These are phyloP conservation scores for Megalonaias nervosa DNA, from an alignment of 1,140 invertebrate genomes.

Conservation along the genomic window DNA sequence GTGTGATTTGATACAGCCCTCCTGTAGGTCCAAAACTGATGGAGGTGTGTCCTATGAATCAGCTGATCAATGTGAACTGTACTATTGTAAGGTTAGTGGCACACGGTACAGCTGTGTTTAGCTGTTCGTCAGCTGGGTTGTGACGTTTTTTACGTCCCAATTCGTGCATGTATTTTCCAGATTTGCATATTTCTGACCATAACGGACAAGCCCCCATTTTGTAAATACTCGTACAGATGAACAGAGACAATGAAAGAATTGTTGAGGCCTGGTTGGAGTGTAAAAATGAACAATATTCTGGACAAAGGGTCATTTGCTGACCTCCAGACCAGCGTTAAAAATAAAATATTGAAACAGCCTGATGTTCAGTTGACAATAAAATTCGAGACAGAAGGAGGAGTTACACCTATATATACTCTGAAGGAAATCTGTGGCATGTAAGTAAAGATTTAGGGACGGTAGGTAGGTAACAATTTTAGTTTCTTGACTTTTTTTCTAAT, in stretches of 20 bases:
- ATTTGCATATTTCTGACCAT: too few species aligned
- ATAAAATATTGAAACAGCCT: not conserved
- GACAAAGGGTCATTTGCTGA: not conserved
- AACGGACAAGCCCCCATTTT: too few species aligned
- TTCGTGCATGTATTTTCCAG: too few species aligned
- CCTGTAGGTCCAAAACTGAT: too few species aligned
- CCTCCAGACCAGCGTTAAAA: slow-evolving; percentile 6
- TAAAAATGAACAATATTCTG: slow-evolving; percentile 11
- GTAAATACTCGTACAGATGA: too few species aligned
- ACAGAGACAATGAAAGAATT: not conserved
- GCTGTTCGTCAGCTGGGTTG: too few species aligned
- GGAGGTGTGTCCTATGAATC: too few species aligned
- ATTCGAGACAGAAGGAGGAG: slow-evolving; percentile 4
- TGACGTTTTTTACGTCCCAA: too few species aligned
- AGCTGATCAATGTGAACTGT: too few species aligned
- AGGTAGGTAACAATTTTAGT: not conserved
- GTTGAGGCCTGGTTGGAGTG: not conserved
- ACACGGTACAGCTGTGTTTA: too few species aligned
- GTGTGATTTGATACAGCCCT: too few species aligned
- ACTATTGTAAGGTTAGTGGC: too few species aligned
- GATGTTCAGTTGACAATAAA: slow-evolving; percentile 14
- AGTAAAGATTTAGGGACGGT: slow-evolving; percentile 1
- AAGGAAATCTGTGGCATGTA: slow-evolving; percentile 29
- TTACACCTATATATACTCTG: slow-evolving; percentile 8
- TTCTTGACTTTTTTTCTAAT: not conserved